phyloP scores from a whole-genome alignment of 2,113 vertebrate genomes.

The Actinemys pallida region DNA sequence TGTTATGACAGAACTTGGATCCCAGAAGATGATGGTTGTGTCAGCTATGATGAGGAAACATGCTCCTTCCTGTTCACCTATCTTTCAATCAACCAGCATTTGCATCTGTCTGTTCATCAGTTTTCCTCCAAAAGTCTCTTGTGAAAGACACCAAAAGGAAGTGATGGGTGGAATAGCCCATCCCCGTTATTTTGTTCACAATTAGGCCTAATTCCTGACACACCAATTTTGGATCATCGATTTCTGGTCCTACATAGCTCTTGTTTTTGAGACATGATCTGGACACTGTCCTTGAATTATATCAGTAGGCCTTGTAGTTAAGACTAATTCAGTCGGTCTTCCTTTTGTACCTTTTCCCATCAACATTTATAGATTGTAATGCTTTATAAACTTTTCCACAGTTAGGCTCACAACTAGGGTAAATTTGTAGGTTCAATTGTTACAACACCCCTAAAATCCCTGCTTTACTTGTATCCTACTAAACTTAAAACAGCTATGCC shows the following conservation, averaged over 20 bases:
- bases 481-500: not conserved
- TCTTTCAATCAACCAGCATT: not conserved
- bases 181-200: not conserved
- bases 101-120: not conserved
- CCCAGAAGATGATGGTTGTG: too few relatives aligned
- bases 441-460: not conserved
- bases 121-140: not conserved
- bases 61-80: not conserved
- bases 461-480: not conserved
- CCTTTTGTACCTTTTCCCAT: not conserved
- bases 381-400: not conserved
- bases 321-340: not conserved
- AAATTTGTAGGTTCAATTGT: not conserved
- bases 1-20: not conserved
- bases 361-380: not conserved
- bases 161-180: not conserved
- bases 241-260: not conserved
- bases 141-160: not conserved
- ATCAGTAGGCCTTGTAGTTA: not conserved
- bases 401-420: not conserved
- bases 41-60: not conserved
- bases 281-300: not conserved
- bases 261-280: not conserved
- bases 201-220: not conserved
- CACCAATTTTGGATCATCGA: not conserved